Percentiles rank a stretch among this genome's conserved stretches.
These are phyloP conservation scores for Ceratina australensis DNA, from an alignment of 1,140 invertebrate species.

Conservation along the genomic window DNA sequence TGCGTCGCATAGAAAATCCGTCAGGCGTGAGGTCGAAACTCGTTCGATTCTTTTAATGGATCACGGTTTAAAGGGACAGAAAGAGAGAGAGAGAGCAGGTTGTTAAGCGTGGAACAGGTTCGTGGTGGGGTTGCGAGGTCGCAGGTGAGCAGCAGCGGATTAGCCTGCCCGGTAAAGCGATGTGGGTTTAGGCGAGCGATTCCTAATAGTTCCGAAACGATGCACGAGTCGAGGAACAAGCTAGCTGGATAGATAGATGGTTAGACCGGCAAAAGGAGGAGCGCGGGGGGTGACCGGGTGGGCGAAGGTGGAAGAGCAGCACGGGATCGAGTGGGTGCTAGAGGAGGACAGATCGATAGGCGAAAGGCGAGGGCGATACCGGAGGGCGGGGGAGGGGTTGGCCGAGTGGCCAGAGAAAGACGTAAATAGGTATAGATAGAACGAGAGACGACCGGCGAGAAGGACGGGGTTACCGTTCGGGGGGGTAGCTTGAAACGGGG, in stretches of 20 bases:
- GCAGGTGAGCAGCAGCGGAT: slow-evolving; percentile 61
- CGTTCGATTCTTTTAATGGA: not conserved
- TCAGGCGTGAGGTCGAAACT: not conserved
- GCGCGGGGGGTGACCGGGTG: slow-evolving; percentile 6
- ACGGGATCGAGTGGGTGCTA: no score
- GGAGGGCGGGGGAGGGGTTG: no score
- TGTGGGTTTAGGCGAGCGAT: slow-evolving; percentile 59
- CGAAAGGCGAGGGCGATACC: not conserved
- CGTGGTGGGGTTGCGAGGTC: slow-evolving; percentile 4
- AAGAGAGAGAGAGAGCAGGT: not conserved
- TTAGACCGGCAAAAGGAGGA: slow-evolving; percentile 41
- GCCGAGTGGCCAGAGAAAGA: slow-evolving; percentile 7
- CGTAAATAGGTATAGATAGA: slow-evolving; percentile 17
- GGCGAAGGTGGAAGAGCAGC: slow-evolving; percentile 1
- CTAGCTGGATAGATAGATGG: slow-evolving; percentile 53
- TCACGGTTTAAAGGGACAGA: not conserved
- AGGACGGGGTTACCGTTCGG: not conserved
- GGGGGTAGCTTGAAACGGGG: slow-evolving; percentile 53
- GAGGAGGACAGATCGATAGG: slow-evolving; percentile 49
- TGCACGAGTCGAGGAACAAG: slow-evolving; percentile 61
- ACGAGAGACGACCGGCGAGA: slow-evolving; percentile 26
- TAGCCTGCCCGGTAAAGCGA: slow-evolving; percentile 60
- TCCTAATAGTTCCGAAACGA: slow-evolving; percentile 70
- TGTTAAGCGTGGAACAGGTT: slow-evolving; percentile 11
- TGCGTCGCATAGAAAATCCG: no score